Evolutionary conservation across 2,113 vertebrate species (phyloP).

Genomic region (Pandion haliaetus): DNA sequence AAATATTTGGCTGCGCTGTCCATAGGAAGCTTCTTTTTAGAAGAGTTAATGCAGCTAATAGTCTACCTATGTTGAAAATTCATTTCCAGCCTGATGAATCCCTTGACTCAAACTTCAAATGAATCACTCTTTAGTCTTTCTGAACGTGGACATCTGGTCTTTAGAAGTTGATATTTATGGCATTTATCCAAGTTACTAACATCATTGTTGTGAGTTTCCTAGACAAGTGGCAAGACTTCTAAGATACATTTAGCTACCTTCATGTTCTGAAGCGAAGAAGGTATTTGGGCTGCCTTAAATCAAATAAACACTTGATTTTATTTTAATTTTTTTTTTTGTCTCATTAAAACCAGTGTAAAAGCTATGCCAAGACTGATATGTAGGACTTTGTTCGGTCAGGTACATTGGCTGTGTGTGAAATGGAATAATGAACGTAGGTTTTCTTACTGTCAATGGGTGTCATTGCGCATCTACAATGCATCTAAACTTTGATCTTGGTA

Average conservation of each 20-base stretch:
- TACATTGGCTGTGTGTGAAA: not conserved
- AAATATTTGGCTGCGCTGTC: not conserved
- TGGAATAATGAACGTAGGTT: not conserved
- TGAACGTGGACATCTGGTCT: not conserved
- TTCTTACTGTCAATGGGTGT: not conserved
- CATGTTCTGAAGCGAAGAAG: not conserved
- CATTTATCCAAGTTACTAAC: not conserved
- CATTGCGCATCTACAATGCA: not conserved
- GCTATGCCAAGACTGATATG: not conserved
- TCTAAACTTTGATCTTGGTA: not conserved
- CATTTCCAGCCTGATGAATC: not conserved
- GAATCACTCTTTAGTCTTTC: not conserved
- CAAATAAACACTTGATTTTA: not conserved
- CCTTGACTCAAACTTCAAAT: not conserved
- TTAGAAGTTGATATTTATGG: not conserved
- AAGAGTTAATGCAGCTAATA: not conserved
- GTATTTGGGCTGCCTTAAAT: not conserved
- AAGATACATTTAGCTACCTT: not conserved
- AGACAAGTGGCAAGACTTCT: not conserved
- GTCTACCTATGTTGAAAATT: not conserved
- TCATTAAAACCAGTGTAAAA: not conserved
- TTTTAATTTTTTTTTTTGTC: rapidly evolving
- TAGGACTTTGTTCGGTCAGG: not conserved
- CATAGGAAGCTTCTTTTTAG: not conserved
- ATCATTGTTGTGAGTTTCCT: not conserved